These are phyloP conservation scores for Neoarius graeffei DNA, from an alignment of 2,113 vertebrate genomes.

Conservation along the genomic window DNA sequence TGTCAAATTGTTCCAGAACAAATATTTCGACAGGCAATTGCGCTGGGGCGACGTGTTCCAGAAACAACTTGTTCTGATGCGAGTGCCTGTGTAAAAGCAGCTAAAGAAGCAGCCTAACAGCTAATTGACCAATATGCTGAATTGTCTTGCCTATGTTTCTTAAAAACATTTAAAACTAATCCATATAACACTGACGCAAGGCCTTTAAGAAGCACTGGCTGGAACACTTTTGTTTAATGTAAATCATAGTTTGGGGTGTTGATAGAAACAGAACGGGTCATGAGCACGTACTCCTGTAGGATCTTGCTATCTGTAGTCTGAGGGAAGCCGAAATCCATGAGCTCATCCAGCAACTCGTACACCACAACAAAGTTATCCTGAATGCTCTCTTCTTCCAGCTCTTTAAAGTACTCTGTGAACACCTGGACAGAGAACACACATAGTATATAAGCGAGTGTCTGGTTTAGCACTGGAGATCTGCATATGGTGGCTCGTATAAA, in stretches of 20 bases:
- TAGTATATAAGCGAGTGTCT: background rate
- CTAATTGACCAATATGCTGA: background rate
- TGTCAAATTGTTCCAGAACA: too few relatives aligned
- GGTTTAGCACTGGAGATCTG: background rate
- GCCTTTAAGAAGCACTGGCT: background rate
- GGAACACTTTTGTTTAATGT: background rate
- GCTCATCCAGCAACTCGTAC: slow-evolving; percentile 91
- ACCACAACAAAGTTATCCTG: slow-evolving; percentile 94
- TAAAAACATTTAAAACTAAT: background rate
- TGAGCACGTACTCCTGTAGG: slow-evolving; percentile 86
- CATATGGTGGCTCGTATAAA: background rate
- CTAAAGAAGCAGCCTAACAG: background rate
- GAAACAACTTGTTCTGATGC: too few relatives aligned
- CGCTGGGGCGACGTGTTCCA: too few relatives aligned
- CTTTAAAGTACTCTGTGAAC: slow-evolving; percentile 93
- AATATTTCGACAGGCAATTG: too few relatives aligned
- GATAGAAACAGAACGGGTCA: background rate
- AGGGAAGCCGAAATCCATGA: slow-evolving; percentile 96
- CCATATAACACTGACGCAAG: background rate
- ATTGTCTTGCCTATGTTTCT: background rate
- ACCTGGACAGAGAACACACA: slow-evolving; percentile 71
- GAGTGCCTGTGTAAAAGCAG: too few relatives aligned
- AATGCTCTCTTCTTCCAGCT: slow-evolving; percentile 94
- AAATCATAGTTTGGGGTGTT: background rate
- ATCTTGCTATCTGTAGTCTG: slow-evolving; percentile 96